Evolutionary conservation across 2,888 invertebrate species (phyloP).

Genomic region (Hydrotaea diabolus): DNA sequence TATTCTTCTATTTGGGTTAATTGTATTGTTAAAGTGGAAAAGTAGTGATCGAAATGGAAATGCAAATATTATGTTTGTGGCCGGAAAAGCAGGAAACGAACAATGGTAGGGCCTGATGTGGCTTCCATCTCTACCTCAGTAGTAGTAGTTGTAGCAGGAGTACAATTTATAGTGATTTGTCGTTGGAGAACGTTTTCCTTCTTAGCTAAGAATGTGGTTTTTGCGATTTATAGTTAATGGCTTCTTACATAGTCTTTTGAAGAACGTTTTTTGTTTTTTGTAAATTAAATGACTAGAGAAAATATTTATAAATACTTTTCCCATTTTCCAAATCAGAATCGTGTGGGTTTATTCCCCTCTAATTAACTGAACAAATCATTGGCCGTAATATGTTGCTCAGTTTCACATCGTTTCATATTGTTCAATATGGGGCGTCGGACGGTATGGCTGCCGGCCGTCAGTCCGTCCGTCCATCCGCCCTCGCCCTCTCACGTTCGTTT

Average conservation of each 20-base stretch:
- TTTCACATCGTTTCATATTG: conserved; percentile 2
- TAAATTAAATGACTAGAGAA: neutral
- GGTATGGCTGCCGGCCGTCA: too few relatives aligned
- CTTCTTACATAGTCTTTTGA: too few relatives aligned
- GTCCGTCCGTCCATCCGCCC: neutral
- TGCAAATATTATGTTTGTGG: neutral
- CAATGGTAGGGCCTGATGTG: too few relatives aligned
- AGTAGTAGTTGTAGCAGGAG: too few relatives aligned
- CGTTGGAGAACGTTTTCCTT: too few relatives aligned
- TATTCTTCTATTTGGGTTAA: conserved; percentile 60
- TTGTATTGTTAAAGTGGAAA: conserved; percentile 40
- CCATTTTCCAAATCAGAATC: neutral
- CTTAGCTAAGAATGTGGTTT: too few relatives aligned
- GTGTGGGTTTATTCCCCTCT: conserved; percentile 3
- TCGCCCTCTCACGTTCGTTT: neutral
- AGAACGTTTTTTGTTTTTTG: too few relatives aligned
- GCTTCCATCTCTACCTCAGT: too few relatives aligned
- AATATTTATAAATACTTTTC: neutral
- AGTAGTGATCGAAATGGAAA: neutral
- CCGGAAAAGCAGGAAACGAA: too few relatives aligned
- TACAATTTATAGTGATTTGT: too few relatives aligned
- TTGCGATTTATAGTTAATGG: too few relatives aligned
- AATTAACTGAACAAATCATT: conserved; percentile 7
- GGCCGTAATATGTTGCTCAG: neutral
- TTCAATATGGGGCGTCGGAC: neutral